Percentiles rank a stretch among this genome's conserved stretches.
phyloP scores from a whole-genome alignment of 2,888 invertebrate species.

The Macrophya annulata region DNA sequence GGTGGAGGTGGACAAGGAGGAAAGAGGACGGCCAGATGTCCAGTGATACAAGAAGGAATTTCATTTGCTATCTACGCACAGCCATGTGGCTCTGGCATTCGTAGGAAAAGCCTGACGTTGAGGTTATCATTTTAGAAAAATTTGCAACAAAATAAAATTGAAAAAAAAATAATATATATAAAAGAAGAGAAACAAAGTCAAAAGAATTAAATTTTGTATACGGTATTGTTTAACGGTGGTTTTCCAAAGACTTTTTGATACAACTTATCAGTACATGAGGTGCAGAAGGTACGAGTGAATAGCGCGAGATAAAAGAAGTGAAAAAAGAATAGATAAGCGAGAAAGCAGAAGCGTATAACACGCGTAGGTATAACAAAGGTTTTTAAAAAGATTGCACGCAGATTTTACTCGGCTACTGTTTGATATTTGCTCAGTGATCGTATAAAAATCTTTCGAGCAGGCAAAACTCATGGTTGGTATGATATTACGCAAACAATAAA shows the following conservation, averaged over 20 bases:
- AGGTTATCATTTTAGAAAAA: neutral
- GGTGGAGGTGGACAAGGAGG: neutral
- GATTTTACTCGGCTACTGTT: conserved; percentile 49
- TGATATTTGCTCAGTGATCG: conserved; percentile 42
- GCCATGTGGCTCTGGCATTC: conserved; percentile 19
- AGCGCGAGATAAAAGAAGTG: neutral
- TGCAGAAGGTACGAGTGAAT: neutral
- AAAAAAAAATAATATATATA: neutral
- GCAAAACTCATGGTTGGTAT: neutral
- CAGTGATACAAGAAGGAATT: conserved; percentile 54
- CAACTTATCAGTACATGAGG: too few relatives aligned
- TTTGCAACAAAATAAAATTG: neutral
- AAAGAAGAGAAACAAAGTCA: neutral
- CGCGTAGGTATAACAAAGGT: conserved; percentile 58
- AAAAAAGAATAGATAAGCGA: neutral
- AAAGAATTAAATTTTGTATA: neutral
- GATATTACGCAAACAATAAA: conserved; percentile 43
- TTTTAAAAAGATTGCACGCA: conserved; percentile 45
- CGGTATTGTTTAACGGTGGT: neutral
- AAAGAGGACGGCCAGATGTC: conserved; percentile 46
- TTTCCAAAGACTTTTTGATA: neutral
- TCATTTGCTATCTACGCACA: conserved; percentile 50
- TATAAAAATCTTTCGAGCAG: conserved; percentile 38
- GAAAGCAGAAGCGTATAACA: conserved; percentile 43
- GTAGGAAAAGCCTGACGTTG: neutral